Conservation (phyloP, 2,113 vertebrate genomes). For the Lycaon pictus region DNA sequence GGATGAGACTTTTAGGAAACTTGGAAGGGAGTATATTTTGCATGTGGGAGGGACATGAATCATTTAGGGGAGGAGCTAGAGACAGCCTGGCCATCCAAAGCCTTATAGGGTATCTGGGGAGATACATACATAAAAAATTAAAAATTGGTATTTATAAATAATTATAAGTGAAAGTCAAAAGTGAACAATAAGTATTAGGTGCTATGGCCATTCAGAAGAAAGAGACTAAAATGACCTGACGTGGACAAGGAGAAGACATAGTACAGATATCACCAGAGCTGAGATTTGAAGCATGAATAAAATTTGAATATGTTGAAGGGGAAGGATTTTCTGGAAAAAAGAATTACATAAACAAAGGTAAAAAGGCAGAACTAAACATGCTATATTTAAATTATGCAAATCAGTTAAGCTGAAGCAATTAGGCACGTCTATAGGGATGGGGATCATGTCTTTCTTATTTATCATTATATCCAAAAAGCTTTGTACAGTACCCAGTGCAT, state of each 20-base stretch:
- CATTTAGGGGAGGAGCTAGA: not conserved
- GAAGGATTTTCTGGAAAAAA: not conserved
- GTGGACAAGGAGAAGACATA: not conserved
- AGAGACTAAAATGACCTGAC: not conserved
- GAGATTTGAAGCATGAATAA: conserved; percentile 12
- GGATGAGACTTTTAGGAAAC: not conserved
- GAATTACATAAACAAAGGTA: not conserved
- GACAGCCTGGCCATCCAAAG: not conserved
- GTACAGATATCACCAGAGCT: not conserved
- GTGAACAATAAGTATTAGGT: not conserved
- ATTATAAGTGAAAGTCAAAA: not conserved
- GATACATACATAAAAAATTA: not conserved
- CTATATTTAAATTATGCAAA: not conserved
- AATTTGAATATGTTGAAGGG: not conserved
- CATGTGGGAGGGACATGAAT: not conserved
- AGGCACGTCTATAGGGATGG: not conserved
- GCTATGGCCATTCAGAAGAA: not conserved
- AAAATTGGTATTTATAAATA: not conserved
- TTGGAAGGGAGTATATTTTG: not conserved
- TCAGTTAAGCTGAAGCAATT: not conserved
- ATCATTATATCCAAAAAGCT: not conserved
- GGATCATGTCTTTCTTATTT: conserved; percentile 16
- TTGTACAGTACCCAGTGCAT: not conserved
- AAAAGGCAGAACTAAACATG: not conserved
- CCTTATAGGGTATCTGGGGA: not conserved